A percentile compares a stretch with the other conserved stretches of the same genome.
These are phyloP conservation scores for Procambarus clarkii DNA, from an alignment of 1,140 invertebrate species.

Conservation along the genomic window DNA sequence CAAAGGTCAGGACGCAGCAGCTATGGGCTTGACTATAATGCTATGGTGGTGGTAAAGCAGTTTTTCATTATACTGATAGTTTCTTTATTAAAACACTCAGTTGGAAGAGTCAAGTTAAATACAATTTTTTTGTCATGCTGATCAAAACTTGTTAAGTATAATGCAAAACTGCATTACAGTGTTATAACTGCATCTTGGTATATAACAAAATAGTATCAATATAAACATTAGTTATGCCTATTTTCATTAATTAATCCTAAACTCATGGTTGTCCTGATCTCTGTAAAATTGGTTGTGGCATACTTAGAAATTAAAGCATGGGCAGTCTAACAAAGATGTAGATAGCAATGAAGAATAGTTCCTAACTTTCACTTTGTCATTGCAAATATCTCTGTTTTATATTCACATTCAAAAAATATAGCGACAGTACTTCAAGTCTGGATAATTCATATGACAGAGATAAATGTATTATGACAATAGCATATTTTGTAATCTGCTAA, in stretches of 20 bases:
- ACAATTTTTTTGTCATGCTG: too few relatives aligned
- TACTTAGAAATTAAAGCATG: not conserved
- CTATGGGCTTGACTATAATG: conserved; percentile 7
- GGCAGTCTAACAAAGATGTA: not conserved
- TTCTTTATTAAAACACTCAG: too few relatives aligned
- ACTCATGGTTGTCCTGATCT: not conserved
- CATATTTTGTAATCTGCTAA: not conserved
- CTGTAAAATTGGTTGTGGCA: not conserved
- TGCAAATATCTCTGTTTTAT: not conserved
- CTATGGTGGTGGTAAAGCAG: not conserved
- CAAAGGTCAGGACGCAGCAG: conserved; percentile 56
- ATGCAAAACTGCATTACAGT: not conserved
- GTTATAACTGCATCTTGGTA: not conserved
- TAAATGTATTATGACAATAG: conserved; percentile 11
- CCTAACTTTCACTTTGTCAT: not conserved
- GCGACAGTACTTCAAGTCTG: too few relatives aligned
- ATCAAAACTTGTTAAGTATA: not conserved
- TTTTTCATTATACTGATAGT: not conserved
- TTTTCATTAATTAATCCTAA: not conserved
- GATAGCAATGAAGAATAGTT: not conserved
- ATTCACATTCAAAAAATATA: not conserved
- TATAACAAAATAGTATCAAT: not conserved
- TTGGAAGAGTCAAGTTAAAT: too few relatives aligned
- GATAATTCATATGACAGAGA: not conserved
- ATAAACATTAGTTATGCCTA: not conserved